Evolutionary conservation across 2,797 vertebrate genomes (phyloP).

Genomic region (Gallirallus australis): DNA sequence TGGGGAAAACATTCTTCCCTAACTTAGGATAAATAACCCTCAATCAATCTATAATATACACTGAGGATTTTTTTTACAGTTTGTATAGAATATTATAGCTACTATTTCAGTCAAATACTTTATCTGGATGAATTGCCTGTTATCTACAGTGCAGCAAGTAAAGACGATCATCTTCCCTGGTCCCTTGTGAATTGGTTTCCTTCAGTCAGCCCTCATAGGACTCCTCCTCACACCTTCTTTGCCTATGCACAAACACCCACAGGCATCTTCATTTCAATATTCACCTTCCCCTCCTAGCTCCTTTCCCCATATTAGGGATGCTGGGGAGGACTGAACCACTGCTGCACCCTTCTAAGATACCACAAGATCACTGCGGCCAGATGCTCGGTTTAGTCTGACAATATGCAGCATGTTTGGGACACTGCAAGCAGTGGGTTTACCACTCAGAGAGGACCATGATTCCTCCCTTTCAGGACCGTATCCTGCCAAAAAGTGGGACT

Average conservation of each 20-base stretch:
- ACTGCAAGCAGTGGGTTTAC: not conserved
- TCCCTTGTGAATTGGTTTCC: not conserved
- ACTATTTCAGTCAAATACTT: not conserved
- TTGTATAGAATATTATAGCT: fast-evolving
- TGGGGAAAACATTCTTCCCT: not conserved
- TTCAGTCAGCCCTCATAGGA: not conserved
- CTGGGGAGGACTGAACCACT: not conserved
- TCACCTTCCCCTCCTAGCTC: not conserved
- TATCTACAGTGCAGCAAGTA: not conserved
- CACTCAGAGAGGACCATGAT: no score
- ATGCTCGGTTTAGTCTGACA: not conserved
- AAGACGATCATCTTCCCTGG: not conserved
- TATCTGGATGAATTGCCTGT: not conserved
- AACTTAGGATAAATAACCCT: not conserved
- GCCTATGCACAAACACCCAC: not conserved
- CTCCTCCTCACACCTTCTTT: not conserved
- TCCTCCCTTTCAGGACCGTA: not conserved
- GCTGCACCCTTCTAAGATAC: not conserved
- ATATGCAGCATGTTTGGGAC: not conserved
- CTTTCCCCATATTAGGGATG: not conserved
- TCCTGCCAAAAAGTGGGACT: not conserved
- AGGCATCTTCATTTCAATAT: not conserved
- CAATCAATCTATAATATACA: not conserved
- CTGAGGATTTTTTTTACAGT: not conserved
- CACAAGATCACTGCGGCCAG: not conserved